Base-by-base conservation (phyloP, 1,140 invertebrate genomes). In the Drosophila pachea region DNA sequence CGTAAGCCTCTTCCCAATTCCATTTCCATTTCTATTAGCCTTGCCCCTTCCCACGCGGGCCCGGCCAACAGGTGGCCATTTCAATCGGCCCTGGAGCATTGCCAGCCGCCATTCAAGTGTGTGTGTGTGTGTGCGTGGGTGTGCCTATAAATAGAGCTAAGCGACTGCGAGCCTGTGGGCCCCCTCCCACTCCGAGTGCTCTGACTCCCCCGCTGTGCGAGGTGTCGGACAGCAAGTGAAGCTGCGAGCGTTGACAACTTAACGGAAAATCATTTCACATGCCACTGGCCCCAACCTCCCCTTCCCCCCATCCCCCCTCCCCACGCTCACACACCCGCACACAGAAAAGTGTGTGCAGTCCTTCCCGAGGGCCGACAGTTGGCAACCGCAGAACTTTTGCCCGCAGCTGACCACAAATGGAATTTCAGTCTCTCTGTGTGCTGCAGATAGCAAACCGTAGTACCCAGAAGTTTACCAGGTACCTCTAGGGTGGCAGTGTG, bases 231-330 rank as follows among this genome's bases (percentile, higher is more conserved):
- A 64, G 71, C 70, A 38, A 53, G 59, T 78, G 71, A 71, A 5
- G 53, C 75, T 62, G 56, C 58, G 49, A 63, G 35, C 50, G 45
- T 66, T 79, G 78, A 83, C 79, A 84, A 66, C 72, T 68, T 73
- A 84, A 76, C 76, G 79, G 72, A 76, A 79, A 84, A 76, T 83
- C 68, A 73, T 84, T 78, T 73, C 65, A 83, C 64, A 68, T 59
- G 48, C 55, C 38, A 49, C 55, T 54, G 33, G 29, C n/a, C n/a
- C n/a, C n/a, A n/a, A n/a, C n/a, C n/a, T n/a, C n/a, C n/a, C 65
- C 60, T 47, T 56, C 22, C 38, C 40, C 14, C 32, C 33, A 9
- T 4, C 42, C 9, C 22, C 12, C 5, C 53, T 42, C 40, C 1
- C 14, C n/a, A 32, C 16, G 7, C 36, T 55, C 9, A 43, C 40